Conservation (phyloP, 2,888 invertebrate species). For the Agelastica alni region DNA sequence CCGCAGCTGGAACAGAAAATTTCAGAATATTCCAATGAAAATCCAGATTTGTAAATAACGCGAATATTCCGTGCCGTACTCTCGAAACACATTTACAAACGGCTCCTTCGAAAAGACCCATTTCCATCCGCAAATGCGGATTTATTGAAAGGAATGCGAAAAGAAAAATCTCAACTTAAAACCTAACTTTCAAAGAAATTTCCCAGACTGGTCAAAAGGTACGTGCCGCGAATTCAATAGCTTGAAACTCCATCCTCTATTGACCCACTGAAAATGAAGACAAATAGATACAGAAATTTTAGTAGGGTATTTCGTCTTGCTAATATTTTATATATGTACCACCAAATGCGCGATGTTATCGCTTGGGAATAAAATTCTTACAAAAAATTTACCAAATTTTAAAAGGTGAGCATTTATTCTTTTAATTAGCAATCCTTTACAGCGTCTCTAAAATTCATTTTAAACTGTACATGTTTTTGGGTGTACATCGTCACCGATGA, state of each 20-base stretch:
- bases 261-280: slow-evolving; percentile 34
- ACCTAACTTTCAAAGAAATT: slow-evolving; percentile 41
- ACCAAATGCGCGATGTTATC: too few species aligned
- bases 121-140: slow-evolving; percentile 25
- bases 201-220: slow-evolving; percentile 30
- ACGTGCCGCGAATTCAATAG: slow-evolving; percentile 30
- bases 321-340: slow-evolving; percentile 18
- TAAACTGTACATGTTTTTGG: too few species aligned
- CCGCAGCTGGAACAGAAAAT: too few species aligned
- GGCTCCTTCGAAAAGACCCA: slow-evolving; percentile 13
- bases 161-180: slow-evolving; percentile 42
- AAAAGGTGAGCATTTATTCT: too few species aligned
- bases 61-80: background rate
- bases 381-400: too few species aligned
- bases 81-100: slow-evolving; percentile 14
- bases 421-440: too few species aligned
- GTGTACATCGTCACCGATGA: too few species aligned
- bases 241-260: slow-evolving; percentile 19
- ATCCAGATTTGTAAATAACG: slow-evolving; percentile 3
- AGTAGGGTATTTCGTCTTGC: slow-evolving; percentile 5
- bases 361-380: too few species aligned
- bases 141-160: slow-evolving; percentile 30
- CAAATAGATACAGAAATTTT: slow-evolving; percentile 35
- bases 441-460: too few species aligned
- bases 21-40: background rate